Evolutionary conservation across 2,113 vertebrate species (phyloP).

Genomic region (Hyaena hyaena): DNA sequence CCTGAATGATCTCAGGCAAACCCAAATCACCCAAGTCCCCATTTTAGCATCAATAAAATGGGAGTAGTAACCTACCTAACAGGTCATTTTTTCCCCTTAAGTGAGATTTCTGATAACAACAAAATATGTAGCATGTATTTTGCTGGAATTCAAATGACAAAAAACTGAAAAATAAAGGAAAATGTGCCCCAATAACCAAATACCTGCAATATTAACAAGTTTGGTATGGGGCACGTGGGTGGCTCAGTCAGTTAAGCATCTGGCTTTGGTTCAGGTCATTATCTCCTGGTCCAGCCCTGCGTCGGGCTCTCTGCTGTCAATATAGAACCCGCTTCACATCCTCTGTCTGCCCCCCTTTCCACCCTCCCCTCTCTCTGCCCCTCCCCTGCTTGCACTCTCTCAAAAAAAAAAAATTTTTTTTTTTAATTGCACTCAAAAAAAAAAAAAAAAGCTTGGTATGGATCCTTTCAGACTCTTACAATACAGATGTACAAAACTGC

Average conservation of each 20-base stretch:
- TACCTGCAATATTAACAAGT: not conserved
- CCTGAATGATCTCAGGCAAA: not conserved
- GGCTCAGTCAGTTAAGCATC: no score
- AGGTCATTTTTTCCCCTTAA: not conserved
- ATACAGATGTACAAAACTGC: not conserved
- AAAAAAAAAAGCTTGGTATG: not conserved
- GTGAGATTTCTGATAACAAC: not conserved
- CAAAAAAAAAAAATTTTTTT: no score
- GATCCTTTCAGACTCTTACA: conserved; percentile 5
- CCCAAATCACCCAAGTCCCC: not conserved
- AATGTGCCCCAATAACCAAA: not conserved
- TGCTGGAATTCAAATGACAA: not conserved
- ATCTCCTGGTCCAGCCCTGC: no score
- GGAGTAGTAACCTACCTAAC: not conserved
- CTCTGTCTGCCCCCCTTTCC: no score
- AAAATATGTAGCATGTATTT: not conserved
- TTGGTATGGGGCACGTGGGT: not conserved
- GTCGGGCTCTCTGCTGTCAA: no score
- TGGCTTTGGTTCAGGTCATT: no score
- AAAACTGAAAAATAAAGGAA: not conserved
- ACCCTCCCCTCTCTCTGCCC: no score
- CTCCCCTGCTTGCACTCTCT: no score
- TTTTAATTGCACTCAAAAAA: no score
- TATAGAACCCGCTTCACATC: no score
- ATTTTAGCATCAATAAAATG: not conserved